A percentile compares a stretch with the other conserved stretches of the same genome.
Evolutionary conservation across 2,113 vertebrate species (phyloP).

Genomic region (Merops nubicus): DNA sequence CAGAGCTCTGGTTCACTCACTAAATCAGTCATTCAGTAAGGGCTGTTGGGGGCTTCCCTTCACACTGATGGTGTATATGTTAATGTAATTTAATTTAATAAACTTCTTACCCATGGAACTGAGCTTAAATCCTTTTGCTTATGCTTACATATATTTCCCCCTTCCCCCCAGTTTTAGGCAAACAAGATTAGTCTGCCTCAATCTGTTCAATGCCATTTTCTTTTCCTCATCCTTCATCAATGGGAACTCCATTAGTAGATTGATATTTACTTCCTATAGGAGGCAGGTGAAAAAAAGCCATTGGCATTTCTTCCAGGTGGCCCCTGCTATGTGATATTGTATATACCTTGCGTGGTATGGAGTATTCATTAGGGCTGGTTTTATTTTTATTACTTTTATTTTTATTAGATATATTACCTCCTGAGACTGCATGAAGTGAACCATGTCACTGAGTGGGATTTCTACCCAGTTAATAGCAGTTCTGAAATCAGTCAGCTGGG

Average conservation of each 20-base stretch:
- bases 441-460: slow-evolving; percentile 16
- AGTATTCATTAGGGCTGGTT: slow-evolving; percentile 42
- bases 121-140: slow-evolving; percentile 21
- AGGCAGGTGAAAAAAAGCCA: background rate
- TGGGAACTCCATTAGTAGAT: slow-evolving; percentile 40
- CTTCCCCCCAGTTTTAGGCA: background rate
- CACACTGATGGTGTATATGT: slow-evolving; percentile 41
- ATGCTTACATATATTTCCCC: slow-evolving; percentile 15
- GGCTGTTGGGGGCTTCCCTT: slow-evolving; percentile 46
- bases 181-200: slow-evolving; percentile 36
- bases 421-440: slow-evolving; percentile 41
- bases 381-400: slow-evolving; percentile 67
- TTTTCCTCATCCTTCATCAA: background rate
- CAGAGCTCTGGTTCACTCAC: background rate
- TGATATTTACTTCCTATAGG: slow-evolving; percentile 24
- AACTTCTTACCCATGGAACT: slow-evolving; percentile 9
- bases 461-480: slow-evolving; percentile 43
- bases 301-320: background rate
- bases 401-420: slow-evolving; percentile 55
- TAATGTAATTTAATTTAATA: slow-evolving; percentile 61
- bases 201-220: slow-evolving; percentile 38
- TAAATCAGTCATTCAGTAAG: background rate
- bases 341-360: background rate
- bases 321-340: background rate
- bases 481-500: slow-evolving; percentile 37